Evolutionary conservation across 2,113 vertebrate species (phyloP).

Genomic region (Galemys pyrenaicus): DNA sequence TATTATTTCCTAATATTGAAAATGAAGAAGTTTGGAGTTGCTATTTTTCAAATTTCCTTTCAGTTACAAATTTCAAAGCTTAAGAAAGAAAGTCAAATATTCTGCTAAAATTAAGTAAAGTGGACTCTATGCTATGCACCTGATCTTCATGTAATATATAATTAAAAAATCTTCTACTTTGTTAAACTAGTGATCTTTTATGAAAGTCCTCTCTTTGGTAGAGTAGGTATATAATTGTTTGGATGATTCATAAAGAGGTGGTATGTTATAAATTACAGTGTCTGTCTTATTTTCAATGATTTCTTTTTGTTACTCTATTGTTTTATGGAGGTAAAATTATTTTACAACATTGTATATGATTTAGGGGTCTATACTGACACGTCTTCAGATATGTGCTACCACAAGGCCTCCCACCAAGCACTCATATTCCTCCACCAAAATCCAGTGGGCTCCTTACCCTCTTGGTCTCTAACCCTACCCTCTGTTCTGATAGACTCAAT

Average conservation of each 20-base stretch:
- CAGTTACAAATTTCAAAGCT: not conserved
- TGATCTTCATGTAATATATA: not conserved
- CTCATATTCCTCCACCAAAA: no score
- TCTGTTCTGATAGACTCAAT: no score
- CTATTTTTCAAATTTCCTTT: not conserved
- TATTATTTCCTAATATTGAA: not conserved
- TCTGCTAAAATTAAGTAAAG: not conserved
- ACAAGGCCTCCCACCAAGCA: no score
- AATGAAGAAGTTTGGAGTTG: not conserved
- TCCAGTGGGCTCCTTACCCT: no score
- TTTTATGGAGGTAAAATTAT: no score
- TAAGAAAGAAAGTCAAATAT: not conserved
- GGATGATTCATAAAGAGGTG: not conserved
- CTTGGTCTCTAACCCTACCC: no score
- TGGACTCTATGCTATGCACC: not conserved
- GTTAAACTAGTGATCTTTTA: not conserved
- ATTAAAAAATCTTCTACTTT: not conserved
- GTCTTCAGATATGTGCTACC: no score
- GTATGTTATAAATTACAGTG: not conserved
- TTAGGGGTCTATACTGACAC: no score
- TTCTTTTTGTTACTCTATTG: no score
- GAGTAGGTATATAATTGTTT: not conserved
- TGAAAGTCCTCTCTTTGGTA: not conserved
- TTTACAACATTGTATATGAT: no score
- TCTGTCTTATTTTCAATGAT: not conserved